Conservation (phyloP, 1,140 invertebrate genomes). For the Platyscapa corneri region DNA sequence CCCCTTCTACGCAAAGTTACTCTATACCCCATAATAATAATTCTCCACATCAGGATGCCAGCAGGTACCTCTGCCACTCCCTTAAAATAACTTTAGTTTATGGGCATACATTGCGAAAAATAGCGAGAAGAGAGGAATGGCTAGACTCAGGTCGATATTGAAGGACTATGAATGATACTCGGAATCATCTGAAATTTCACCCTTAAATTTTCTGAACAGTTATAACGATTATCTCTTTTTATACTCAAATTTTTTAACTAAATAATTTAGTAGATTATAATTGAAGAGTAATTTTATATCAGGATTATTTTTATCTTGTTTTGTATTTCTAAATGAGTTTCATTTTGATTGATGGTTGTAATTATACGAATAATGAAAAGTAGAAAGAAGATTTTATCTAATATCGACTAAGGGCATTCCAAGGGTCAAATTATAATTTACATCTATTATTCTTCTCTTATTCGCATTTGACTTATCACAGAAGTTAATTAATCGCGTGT, state of each 20-base stretch:
- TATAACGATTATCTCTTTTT: conserved; percentile 12
- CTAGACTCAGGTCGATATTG: background rate
- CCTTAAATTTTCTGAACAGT: background rate
- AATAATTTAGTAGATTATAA: background rate
- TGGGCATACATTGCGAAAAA: background rate
- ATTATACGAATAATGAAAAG: too few species aligned
- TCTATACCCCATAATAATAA: conserved; percentile 52
- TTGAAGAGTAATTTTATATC: too few species aligned
- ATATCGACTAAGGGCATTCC: too few species aligned
- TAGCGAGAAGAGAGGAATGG: background rate
- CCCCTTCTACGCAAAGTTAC: conserved; percentile 7
- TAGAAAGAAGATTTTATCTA: too few species aligned
- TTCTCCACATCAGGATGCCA: conserved; percentile 55
- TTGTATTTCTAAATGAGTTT: too few species aligned
- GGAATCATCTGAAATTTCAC: background rate
- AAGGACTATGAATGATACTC: background rate
- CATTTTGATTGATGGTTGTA: too few species aligned
- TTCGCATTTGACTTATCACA: too few species aligned
- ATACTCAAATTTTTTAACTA: background rate
- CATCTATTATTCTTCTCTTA: too few species aligned
- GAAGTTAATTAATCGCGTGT: too few species aligned
- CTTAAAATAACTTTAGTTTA: conserved; percentile 50
- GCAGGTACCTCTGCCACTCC: conserved; percentile 60
- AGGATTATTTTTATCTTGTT: background rate
- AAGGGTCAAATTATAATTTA: too few species aligned